phyloP scores from a whole-genome alignment of 2,888 invertebrate species.

The Hedya salicella region DNA sequence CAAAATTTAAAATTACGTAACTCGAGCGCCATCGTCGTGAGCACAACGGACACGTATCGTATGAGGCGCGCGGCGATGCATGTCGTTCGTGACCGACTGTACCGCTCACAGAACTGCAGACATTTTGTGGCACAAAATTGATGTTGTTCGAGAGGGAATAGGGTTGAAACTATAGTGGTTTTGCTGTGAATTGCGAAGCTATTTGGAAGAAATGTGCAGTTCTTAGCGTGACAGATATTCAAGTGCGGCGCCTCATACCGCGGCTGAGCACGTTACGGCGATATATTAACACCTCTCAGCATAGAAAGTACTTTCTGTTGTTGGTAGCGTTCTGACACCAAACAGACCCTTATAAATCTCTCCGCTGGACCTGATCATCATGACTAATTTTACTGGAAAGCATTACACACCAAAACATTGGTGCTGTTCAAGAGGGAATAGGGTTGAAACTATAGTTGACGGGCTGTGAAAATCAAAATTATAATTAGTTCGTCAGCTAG shows the following conservation, averaged over 20 bases:
- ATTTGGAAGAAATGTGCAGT: not conserved
- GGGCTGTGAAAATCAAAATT: too few species aligned
- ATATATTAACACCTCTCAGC: slow-evolving; percentile 2
- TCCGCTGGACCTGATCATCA: too few species aligned
- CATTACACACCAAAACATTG: too few species aligned
- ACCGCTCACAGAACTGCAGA: not conserved
- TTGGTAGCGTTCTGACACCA: not conserved
- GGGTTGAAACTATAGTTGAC: not conserved
- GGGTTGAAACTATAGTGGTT: not conserved
- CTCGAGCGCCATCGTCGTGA: not conserved
- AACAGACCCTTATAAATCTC: too few species aligned
- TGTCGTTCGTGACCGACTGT: slow-evolving; percentile 22
- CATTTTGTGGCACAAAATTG: not conserved
- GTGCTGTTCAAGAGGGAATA: not conserved
- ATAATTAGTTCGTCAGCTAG: too few species aligned
- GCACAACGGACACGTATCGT: slow-evolving; percentile 21
- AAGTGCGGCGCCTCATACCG: not conserved
- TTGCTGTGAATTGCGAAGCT: not conserved
- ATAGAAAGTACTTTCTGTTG: not conserved
- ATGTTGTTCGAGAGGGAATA: not conserved
- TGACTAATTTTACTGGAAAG: too few species aligned
- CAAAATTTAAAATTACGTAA: slow-evolving; percentile 13
- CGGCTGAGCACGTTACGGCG: not conserved
- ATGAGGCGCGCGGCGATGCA: slow-evolving; percentile 20
- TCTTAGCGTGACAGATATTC: slow-evolving; percentile 4